A percentile compares a stretch with the other conserved stretches of the same genome.
Evolutionary conservation across 1,140 invertebrate species (phyloP).

Genomic region (Diprion similis): DNA sequence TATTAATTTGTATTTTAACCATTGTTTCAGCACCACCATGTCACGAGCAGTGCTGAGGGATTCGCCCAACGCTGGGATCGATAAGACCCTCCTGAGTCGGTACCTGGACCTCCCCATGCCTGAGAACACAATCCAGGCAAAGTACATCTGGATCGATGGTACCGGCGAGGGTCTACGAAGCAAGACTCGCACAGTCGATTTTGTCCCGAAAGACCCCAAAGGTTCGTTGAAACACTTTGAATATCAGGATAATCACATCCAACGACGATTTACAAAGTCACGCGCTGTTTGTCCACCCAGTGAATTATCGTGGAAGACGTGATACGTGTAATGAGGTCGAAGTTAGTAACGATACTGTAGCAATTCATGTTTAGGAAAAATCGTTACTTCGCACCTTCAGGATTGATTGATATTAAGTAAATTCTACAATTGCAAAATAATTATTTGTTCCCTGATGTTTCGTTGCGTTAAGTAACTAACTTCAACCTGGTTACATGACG

Average conservation of each 20-base stretch:
- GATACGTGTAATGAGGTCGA: conserved; percentile 17
- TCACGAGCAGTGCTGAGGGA: conserved; percentile 64
- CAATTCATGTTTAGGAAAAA: too few relatives aligned
- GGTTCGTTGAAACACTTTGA: conserved; percentile 54
- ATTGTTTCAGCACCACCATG: conserved; percentile 53
- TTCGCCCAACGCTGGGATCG: conserved; percentile 75
- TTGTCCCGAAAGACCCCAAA: conserved; percentile 75
- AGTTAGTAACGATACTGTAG: too few relatives aligned
- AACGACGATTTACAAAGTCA: not conserved
- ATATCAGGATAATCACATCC: conserved; percentile 11
- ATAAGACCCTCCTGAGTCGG: conserved; percentile 76
- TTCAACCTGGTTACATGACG: too few relatives aligned
- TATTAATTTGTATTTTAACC: conserved; percentile 12
- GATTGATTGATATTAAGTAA: too few relatives aligned
- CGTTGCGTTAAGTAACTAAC: too few relatives aligned
- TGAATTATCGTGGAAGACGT: not conserved
- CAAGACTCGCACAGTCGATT: conserved; percentile 88
- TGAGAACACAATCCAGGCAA: conserved; percentile 79
- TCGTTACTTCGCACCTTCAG: too few relatives aligned
- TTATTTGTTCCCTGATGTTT: too few relatives aligned
- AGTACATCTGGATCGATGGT: conserved; percentile 97
- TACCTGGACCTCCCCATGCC: conserved; percentile 81
- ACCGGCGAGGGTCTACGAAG: conserved; percentile 86
- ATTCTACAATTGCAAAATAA: too few relatives aligned
- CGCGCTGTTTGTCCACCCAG: not conserved